Base-by-base conservation (phyloP, 2,113 vertebrate species). In the Heliornis fulica region DNA sequence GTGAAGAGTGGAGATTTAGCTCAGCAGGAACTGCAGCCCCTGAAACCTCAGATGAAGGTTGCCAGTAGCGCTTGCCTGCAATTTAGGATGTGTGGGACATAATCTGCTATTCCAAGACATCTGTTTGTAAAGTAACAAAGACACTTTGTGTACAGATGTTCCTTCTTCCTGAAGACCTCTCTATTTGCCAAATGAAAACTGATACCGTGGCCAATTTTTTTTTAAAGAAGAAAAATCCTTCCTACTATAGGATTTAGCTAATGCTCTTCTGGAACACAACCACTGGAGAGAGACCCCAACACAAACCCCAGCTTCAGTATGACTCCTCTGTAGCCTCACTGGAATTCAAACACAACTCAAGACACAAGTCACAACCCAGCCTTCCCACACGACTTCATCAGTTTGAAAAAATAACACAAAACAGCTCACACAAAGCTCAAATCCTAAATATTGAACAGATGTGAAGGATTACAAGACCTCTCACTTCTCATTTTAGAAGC, bases 81-180 rank as follows among this genome's bases (percentile, higher is more conserved):
- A 91, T 97, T 96, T 92, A 97, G 93, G 84, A 94, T 94, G 90
- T 91, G 96, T 43, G 2, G 91, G 54, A 90, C 82, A 64, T 64
- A 91, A 92, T 63, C 95, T 96, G 94, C 95, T 71, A 96, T 97
- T 98, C 97, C 95, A 97, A 97, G 91, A 97, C 98, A 98, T 98
- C 98, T 98, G 98, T 96, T 97, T 83, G 64, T 69, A 90, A 89
- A 87, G 82, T 96, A 97, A 98, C 98, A 98, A 98, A 97, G 97
- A 93, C 70, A 97, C 96, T 98, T 96, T 98, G 97, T 98, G 93
- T 91, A 91, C 96, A 97, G 97, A 97, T 97, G 97, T 97, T 97
- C 91, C 87, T 92, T 91, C 89, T 84, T 95, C 89, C 87, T 87
- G 74, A 93, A 96, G 76, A 96, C 91, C 92, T 94, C 96, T 94